Conservation (phyloP, 2,113 vertebrate genomes). For the Onychorhynchus coronatus region DNA sequence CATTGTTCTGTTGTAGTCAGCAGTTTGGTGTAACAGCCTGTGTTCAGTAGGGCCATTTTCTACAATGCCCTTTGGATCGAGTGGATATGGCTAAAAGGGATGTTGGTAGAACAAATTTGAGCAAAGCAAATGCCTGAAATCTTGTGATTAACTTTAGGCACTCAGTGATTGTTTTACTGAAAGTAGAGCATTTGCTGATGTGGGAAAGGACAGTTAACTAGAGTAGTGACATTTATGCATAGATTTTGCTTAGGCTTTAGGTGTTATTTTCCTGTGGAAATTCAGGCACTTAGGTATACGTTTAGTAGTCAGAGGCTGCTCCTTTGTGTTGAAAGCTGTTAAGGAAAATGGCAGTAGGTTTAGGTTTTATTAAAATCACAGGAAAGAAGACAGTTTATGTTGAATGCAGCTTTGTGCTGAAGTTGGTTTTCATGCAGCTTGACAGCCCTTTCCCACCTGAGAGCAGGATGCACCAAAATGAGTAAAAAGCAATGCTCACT, state of each 20-base stretch:
- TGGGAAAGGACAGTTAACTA: neutral
- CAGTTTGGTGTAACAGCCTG: neutral
- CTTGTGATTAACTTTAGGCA: neutral
- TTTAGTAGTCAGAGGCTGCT: neutral
- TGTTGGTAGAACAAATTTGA: neutral
- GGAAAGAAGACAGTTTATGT: neutral
- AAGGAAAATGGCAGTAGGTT: neutral
- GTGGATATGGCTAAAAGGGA: neutral
- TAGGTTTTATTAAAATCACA: neutral
- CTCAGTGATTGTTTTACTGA: neutral
- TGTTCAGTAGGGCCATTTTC: neutral
- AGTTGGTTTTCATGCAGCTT: neutral
- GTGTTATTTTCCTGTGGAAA: neutral
- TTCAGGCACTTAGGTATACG: neutral
- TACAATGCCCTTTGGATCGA: accelerated
- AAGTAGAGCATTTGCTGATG: neutral
- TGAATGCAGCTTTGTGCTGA: neutral
- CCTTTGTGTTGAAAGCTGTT: neutral
- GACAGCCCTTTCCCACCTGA: neutral
- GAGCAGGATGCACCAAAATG: neutral
- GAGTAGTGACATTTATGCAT: neutral
- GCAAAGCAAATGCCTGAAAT: neutral
- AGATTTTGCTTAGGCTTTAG: neutral
- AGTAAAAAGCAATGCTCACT: neutral
- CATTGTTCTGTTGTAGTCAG: neutral